A percentile compares a stretch with the other conserved stretches of the same genome.
Conservation (phyloP, 2,113 vertebrate genomes). For the Polypterus senegalus region DNA sequence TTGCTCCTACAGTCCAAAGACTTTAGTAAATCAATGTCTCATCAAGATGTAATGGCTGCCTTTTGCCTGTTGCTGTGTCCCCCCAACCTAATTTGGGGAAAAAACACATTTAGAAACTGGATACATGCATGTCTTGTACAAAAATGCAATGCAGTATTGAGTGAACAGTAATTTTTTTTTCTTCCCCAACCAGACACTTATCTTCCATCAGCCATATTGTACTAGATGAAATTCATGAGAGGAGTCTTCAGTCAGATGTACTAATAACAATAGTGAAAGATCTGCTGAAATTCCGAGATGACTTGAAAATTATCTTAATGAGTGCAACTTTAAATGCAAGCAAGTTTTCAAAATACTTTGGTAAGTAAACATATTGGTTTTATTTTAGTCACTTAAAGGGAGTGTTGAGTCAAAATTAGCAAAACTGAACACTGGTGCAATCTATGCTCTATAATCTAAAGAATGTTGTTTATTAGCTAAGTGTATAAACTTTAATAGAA, state of each 20-base stretch:
- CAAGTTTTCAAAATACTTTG: conserved; percentile 92
- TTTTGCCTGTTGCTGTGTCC: background rate
- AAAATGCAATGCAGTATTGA: background rate
- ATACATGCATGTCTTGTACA: background rate
- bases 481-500: no score
- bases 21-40: no score
- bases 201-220: conserved; percentile 82
- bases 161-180: background rate
- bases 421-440: no score
- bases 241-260: conserved; percentile 91
- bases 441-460: no score
- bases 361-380: conserved; percentile 37
- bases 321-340: conserved; percentile 92
- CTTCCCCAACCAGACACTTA: conserved; percentile 48
- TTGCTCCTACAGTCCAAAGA: no score
- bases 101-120: no score
- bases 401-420: background rate
- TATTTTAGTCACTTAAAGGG: background rate
- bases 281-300: conserved; percentile 56
- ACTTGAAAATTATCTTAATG: conserved; percentile 87
- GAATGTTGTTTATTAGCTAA: no score
- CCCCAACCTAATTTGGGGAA: background rate
- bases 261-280: conserved; percentile 84
- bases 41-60: background rate
- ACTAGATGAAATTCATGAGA: conserved; percentile 91